Evolutionary conservation across 2,113 vertebrate species (phyloP).

Genomic region (Rousettus leschenaultii): DNA sequence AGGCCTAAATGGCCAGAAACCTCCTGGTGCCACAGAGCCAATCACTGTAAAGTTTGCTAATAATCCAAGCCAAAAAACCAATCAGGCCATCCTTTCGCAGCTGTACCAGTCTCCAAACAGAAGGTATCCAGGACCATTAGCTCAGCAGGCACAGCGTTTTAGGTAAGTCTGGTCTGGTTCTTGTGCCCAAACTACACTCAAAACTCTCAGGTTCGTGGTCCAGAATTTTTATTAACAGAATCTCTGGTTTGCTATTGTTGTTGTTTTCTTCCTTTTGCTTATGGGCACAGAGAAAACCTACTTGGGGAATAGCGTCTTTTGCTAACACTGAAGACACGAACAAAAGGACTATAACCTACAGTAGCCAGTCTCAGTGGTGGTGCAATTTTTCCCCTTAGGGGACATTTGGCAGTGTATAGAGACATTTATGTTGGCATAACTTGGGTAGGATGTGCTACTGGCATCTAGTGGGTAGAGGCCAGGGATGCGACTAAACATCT

Average conservation of each 20-base stretch:
- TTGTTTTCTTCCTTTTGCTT: neutral
- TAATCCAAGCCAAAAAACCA: constrained; percentile 99
- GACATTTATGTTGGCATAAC: neutral
- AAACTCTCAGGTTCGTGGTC: neutral
- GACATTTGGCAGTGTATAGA: neutral
- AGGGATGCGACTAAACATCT: neutral
- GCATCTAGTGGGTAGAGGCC: neutral
- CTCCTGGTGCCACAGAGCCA: constrained; percentile 94
- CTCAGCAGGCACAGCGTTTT: constrained; percentile 99
- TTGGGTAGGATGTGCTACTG: neutral
- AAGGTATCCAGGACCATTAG: constrained; percentile 96
- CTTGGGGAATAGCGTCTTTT: neutral
- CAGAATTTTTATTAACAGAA: neutral
- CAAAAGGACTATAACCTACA: neutral
- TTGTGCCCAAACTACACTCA: neutral
- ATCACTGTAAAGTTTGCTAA: constrained; percentile 99
- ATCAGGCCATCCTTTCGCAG: constrained; percentile 97
- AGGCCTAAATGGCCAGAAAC: constrained; percentile 98
- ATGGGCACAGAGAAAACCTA: neutral
- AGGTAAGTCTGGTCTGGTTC: constrained; percentile 86
- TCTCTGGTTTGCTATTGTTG: neutral
- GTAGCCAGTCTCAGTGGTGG: neutral
- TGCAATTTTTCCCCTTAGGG: neutral
- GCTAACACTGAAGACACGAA: neutral
- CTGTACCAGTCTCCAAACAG: constrained; percentile 98